A percentile compares a stretch with the other conserved stretches of the same genome.
Evolutionary conservation across 2,888 invertebrate species (phyloP).

Genomic region (Ornithoptera alexandrae): DNA sequence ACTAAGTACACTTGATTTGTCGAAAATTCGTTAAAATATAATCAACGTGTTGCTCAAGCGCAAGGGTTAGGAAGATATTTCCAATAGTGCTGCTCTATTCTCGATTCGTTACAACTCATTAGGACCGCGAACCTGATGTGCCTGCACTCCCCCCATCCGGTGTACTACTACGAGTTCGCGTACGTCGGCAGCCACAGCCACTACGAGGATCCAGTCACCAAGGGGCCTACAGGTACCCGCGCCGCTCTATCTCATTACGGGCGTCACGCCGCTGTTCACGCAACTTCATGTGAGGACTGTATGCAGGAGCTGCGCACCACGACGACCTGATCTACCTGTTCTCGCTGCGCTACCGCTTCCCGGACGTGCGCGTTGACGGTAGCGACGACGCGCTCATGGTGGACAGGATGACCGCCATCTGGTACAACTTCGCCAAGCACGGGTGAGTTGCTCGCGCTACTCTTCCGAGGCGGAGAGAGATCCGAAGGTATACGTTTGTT

Average conservation of each 20-base stretch:
- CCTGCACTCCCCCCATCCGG: conserved; percentile 46
- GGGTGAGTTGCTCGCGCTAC: conserved; percentile 47
- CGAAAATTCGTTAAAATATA: too few relatives aligned
- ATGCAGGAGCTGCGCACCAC: conserved; percentile 37
- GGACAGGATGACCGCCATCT: conserved; percentile 62
- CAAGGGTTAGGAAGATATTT: too few relatives aligned
- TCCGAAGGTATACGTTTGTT: too few relatives aligned
- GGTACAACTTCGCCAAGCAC: conserved; percentile 71
- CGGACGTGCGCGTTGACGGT: conserved; percentile 52
- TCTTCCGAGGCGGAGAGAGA: too few relatives aligned
- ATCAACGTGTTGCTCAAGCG: too few relatives aligned
- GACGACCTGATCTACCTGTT: conserved; percentile 77
- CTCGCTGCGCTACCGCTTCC: conserved; percentile 57
- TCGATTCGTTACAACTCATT: too few relatives aligned
- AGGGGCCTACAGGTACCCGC: conserved; percentile 47
- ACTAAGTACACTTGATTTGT: too few relatives aligned
- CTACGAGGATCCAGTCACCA: conserved; percentile 51
- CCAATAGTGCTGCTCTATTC: too few relatives aligned
- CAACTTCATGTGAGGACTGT: neutral
- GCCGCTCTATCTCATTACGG: neutral
- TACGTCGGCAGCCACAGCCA: conserved; percentile 57
- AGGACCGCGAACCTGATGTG: conserved; percentile 55
- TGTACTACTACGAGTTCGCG: conserved; percentile 58
- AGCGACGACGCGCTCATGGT: conserved; percentile 61
- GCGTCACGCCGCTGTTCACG: neutral